Evolutionary conservation across 2,797 vertebrate genomes (phyloP).

Genomic region (Melanotaenia nigrans): DNA sequence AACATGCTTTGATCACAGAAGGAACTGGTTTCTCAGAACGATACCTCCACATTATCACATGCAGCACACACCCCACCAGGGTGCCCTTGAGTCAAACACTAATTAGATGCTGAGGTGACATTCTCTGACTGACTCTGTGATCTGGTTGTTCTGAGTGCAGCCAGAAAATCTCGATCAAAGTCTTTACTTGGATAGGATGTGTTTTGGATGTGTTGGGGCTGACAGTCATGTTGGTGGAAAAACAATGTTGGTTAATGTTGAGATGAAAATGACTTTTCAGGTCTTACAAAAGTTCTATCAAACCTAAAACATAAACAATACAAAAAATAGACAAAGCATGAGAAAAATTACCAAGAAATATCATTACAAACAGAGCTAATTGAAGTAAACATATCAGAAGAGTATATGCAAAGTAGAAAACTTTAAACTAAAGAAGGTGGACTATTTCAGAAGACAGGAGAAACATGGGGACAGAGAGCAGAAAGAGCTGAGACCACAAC

Average conservation of each 20-base stretch:
- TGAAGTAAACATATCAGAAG: background rate
- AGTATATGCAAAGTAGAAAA: background rate
- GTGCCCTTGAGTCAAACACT: slow-evolving; percentile 56
- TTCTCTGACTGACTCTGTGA: slow-evolving; percentile 32
- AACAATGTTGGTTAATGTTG: background rate
- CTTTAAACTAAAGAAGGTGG: background rate
- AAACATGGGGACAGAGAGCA: background rate
- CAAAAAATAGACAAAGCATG: background rate
- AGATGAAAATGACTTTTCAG: background rate
- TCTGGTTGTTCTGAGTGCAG: background rate
- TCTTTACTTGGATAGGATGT: background rate
- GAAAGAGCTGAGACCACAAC: background rate
- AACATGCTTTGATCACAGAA: slow-evolving; percentile 28
- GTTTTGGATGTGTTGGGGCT: background rate
- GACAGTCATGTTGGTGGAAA: accelerated
- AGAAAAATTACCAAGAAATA: background rate
- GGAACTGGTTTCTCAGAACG: slow-evolving; percentile 23
- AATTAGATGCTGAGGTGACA: slow-evolving; percentile 30
- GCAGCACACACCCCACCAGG: slow-evolving; percentile 22
- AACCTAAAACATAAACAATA: background rate
- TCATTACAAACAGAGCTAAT: background rate
- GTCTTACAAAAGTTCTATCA: background rate
- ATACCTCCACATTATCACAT: slow-evolving; percentile 61
- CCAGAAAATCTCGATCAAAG: background rate
- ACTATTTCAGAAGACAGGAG: no score